phyloP scores from a whole-genome alignment of 2,888 invertebrate species.

The Anaspis maculata region DNA sequence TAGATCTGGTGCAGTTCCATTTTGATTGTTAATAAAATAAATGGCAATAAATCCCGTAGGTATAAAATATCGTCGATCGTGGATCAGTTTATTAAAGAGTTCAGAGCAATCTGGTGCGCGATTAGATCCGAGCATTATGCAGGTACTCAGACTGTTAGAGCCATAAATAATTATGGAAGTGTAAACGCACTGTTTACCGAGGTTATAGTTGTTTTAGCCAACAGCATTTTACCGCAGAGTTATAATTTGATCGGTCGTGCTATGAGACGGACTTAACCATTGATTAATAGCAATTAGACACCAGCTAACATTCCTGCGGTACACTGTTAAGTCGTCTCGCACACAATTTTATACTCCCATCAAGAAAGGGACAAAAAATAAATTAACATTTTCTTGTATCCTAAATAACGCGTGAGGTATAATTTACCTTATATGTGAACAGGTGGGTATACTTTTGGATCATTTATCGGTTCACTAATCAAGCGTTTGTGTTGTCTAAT shows the following conservation, averaged over 20 bases:
- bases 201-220: slow-evolving; percentile 41
- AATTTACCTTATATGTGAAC: too few relatives aligned
- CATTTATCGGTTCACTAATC: slow-evolving; percentile 12
- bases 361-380: too few relatives aligned
- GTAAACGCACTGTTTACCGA: slow-evolving; percentile 42
- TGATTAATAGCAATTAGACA: slow-evolving; percentile 43
- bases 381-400: too few relatives aligned
- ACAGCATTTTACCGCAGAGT: slow-evolving; percentile 39
- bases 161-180: slow-evolving; percentile 40
- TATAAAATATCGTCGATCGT: slow-evolving; percentile 12
- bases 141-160: slow-evolving; percentile 11
- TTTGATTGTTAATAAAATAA: slow-evolving; percentile 6
- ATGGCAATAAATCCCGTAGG: slow-evolving; percentile 9
- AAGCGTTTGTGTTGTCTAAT: slow-evolving; percentile 12
- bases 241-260: slow-evolving; percentile 45
- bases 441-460: too few relatives aligned
- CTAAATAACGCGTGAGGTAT: too few relatives aligned
- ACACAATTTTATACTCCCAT: too few relatives aligned
- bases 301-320: slow-evolving; percentile 31
- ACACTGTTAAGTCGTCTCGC: slow-evolving; percentile 32
- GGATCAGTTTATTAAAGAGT: slow-evolving; percentile 11
- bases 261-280: slow-evolving; percentile 38
- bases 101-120: slow-evolving; percentile 9
- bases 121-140: slow-evolving; percentile 18
- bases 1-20: slow-evolving; percentile 1